Percentiles rank a stretch among this genome's conserved stretches.
These are phyloP conservation scores for Homalodisca vitripennis DNA, from an alignment of 1,140 invertebrate genomes.

Conservation along the genomic window DNA sequence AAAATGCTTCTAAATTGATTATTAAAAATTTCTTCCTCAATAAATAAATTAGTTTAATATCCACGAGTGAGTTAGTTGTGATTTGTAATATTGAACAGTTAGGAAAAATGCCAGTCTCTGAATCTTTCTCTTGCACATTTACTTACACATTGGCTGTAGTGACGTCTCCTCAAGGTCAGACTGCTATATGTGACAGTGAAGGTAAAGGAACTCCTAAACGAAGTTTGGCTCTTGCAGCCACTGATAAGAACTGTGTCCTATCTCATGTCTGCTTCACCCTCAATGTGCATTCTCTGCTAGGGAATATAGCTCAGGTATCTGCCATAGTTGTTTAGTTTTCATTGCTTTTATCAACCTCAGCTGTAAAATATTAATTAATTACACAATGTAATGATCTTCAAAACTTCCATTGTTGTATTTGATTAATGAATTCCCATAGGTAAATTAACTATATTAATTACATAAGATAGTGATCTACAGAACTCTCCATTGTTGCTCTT, in stretches of 20 bases:
- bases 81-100: neutral
- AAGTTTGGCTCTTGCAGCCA: conserved; percentile 24
- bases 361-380: too few relatives aligned
- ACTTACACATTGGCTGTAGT: conserved; percentile 19
- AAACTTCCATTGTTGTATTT: too few relatives aligned
- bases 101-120: neutral
- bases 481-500: too few relatives aligned
- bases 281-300: conserved; percentile 6
- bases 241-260: conserved; percentile 23
- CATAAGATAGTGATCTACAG: too few relatives aligned
- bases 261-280: conserved; percentile 32
- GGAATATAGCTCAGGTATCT: conserved; percentile 19
- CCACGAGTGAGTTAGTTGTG: neutral
- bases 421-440: too few relatives aligned
- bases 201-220: neutral
- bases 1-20: too few relatives aligned
- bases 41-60: neutral
- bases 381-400: too few relatives aligned
- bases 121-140: conserved; percentile 18
- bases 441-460: too few relatives aligned
- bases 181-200: neutral
- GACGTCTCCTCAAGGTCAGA: neutral
- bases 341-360: too few relatives aligned
- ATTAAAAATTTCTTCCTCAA: neutral
- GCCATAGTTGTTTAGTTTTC: too few relatives aligned